A percentile compares a stretch with the other conserved stretches of the same genome.
Evolutionary conservation across 92 coral and sea anemone species (phyloP).

Genomic region (Porites divaricata): DNA sequence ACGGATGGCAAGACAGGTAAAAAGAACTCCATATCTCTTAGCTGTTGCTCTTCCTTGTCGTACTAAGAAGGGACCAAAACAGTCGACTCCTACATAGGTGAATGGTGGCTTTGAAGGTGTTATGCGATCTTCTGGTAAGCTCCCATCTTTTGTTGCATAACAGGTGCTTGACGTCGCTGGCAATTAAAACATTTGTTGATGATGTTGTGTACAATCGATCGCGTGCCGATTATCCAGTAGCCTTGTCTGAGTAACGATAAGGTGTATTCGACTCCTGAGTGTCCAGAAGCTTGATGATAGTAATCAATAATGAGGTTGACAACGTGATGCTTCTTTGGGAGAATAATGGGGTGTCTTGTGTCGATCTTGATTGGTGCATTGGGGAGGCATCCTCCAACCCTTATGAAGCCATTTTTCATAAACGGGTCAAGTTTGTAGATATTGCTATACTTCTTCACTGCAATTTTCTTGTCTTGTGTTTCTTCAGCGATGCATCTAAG

Average conservation of each 20-base stretch:
- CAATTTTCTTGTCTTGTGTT: neutral
- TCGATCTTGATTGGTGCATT: constrained; percentile 21
- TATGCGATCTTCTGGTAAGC: constrained; percentile 42
- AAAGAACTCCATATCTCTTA: constrained; percentile 55
- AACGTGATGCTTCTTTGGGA: constrained; percentile 40
- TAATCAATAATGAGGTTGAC: constrained; percentile 22
- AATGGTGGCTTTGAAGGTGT: constrained; percentile 63
- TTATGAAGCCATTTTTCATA: neutral
- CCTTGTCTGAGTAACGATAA: constrained; percentile 22
- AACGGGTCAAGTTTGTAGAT: constrained; percentile 23
- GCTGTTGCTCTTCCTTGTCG: constrained; percentile 34
- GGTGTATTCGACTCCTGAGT: constrained; percentile 34
- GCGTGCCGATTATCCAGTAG: constrained; percentile 30
- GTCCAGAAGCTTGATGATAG: constrained; percentile 39
- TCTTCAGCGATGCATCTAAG: neutral
- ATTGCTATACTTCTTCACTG: constrained; percentile 23
- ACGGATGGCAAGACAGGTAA: constrained; percentile 52
- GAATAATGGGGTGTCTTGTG: constrained; percentile 14
- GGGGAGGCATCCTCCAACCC: constrained; percentile 35
- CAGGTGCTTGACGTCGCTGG: constrained; percentile 47
- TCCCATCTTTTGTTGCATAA: constrained; percentile 55
- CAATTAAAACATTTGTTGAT: constrained; percentile 47
- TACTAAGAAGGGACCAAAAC: constrained; percentile 51
- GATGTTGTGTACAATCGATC: constrained; percentile 12
- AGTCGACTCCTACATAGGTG: constrained; percentile 52